A percentile compares a stretch with the other conserved stretches of the same genome.
Conservation (phyloP, 2,888 invertebrate species). For the Harpalus rubripes region DNA sequence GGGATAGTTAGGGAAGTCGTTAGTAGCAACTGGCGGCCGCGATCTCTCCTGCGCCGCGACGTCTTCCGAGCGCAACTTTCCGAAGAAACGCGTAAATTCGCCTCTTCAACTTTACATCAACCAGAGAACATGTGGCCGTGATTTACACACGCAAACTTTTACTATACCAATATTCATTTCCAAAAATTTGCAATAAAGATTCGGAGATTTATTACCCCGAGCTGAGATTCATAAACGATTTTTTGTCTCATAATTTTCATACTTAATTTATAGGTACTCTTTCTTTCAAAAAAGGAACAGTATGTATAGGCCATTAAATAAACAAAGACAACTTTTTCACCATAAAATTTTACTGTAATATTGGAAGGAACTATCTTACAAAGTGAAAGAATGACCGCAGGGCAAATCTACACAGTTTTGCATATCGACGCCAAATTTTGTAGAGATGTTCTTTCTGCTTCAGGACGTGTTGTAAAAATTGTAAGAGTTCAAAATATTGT, state of each 20-base stretch:
- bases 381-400: too few species aligned
- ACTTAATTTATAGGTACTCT: neutral
- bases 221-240: neutral
- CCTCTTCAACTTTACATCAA: conserved; percentile 67
- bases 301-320: too few species aligned
- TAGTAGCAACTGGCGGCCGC: conserved; percentile 66
- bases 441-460: too few species aligned
- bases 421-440: too few species aligned
- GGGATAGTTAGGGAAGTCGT: conserved; percentile 65
- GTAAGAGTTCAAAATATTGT: too few species aligned
- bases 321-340: too few species aligned
- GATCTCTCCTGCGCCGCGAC: conserved; percentile 33
- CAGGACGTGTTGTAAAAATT: too few species aligned
- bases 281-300: too few species aligned
- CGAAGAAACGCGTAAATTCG: conserved; percentile 66
- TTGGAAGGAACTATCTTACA: too few species aligned
- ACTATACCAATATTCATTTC: conserved; percentile 5
- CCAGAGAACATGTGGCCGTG: conserved; percentile 54
- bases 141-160: conserved; percentile 31
- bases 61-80: conserved; percentile 49
- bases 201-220: neutral
- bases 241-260: neutral
- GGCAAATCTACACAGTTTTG: too few species aligned
- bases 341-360: too few species aligned
- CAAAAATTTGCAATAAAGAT: neutral